These are phyloP conservation scores for Drosophila peninsularis DNA, from an alignment of 2,888 invertebrate species.

Conservation along the genomic window DNA sequence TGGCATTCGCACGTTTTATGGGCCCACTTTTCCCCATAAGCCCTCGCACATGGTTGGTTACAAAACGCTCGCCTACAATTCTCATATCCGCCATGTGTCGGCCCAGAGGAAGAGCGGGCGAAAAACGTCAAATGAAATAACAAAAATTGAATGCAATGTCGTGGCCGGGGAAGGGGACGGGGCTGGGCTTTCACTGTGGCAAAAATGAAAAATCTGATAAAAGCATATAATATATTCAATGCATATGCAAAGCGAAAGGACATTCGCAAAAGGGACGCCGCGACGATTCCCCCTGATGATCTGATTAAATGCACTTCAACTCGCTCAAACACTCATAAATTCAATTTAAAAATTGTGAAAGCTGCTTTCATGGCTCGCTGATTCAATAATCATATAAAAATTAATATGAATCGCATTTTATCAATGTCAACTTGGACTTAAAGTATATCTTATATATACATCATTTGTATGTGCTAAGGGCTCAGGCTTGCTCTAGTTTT, in stretches of 20 bases:
- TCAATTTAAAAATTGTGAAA: slow-evolving; percentile 11
- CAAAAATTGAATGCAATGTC: slow-evolving; percentile 29
- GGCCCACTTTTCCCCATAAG: slow-evolving; percentile 44
- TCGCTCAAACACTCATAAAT: slow-evolving; percentile 3
- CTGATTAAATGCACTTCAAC: slow-evolving; percentile 23
- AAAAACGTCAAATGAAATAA: slow-evolving; percentile 42
- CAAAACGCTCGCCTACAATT: slow-evolving; percentile 28
- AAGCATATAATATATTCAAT: slow-evolving; percentile 11
- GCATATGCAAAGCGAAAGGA: slow-evolving; percentile 14
- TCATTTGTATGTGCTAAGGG: background rate
- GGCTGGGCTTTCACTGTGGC: background rate
- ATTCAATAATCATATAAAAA: background rate
- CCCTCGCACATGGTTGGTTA: slow-evolving; percentile 26
- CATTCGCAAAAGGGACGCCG: slow-evolving; percentile 11
- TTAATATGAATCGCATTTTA: background rate
- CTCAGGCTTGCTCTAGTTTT: no score
- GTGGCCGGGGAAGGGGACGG: background rate
- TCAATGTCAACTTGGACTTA: background rate
- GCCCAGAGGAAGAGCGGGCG: slow-evolving; percentile 12
- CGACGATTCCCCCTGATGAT: slow-evolving; percentile 8
- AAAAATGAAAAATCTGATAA: slow-evolving; percentile 7
- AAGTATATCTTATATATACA: background rate
- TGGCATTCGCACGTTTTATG: slow-evolving; percentile 41
- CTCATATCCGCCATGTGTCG: slow-evolving; percentile 44
- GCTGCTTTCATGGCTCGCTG: background rate